Base-by-base conservation (phyloP, 2,797 vertebrate species). In the Leucoraja ocellata region DNA sequence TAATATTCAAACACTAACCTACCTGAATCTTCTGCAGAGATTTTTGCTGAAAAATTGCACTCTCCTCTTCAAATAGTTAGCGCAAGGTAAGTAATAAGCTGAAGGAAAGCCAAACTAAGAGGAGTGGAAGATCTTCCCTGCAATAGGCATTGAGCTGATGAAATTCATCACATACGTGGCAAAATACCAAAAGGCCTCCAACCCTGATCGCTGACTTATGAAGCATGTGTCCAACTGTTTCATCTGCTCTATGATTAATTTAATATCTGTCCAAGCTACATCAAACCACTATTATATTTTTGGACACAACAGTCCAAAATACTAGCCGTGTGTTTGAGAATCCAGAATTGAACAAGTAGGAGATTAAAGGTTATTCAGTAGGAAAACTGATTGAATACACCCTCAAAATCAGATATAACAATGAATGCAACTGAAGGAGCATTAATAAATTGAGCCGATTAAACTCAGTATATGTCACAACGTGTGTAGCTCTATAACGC, bases 91-190 rank as follows among this genome's bases (percentile, higher is more conserved):
- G 11, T 74, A 54, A n/a, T 54, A 73, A 54, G 23, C 71, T 92
- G 36, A 76, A 68, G 88, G 32, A 1, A 39, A 76, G 23, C 11
- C 71, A 92, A 36, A 46, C 36, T 92, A 23, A 92, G 46, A 54
- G 23, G 11, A 74, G 21, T 91, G 71, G 36, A 91, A 74, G 36
- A 21, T 92, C 39, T 46, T 74, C 71, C 16, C 71, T 73, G 68
- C 36, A 92, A 76, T 92, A 92, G 71, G 21, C 90, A 74, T 10
- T 46, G 36, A 46, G 16, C 21, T 16, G 4, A 92, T 76, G 16
- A 92, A 92, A 28, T 92, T 76, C 32, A 73, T 92, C 71, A 74
- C 71, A 92, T 8, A n/a, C 76, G 39, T 92, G 90, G 71, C 90
- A 92, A 73, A 74, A 1, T 23, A 92, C 68, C 90, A 92, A 74